A percentile compares a stretch with the other conserved stretches of the same genome.
These are phyloP conservation scores for Pseudomugil tenellus DNA, from an alignment of 2,797 vertebrate species.

Conservation along the genomic window DNA sequence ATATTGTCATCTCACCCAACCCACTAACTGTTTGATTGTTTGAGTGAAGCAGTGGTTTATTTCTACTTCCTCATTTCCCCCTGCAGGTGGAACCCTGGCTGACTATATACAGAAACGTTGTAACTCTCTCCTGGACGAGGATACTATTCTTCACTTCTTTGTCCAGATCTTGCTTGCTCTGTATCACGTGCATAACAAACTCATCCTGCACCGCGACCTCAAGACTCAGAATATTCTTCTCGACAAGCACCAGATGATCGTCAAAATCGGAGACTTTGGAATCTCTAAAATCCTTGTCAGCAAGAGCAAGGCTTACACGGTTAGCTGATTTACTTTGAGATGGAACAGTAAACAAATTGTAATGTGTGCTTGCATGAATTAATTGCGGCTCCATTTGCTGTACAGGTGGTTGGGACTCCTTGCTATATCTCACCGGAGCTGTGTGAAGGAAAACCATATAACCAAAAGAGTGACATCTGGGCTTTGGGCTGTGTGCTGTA, in stretches of 20 bases:
- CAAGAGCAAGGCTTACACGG: constrained; percentile 99
- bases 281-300: constrained; percentile 99
- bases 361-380: not conserved
- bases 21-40: not conserved
- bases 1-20: not conserved
- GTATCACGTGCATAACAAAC: constrained; percentile 97
- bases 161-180: constrained; percentile 96
- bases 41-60: not conserved
- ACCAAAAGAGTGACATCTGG: constrained; percentile 99
- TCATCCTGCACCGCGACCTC: constrained; percentile 96
- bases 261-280: constrained; percentile 98
- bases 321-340: constrained; percentile 61
- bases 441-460: constrained; percentile 98
- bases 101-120: constrained; percentile 98
- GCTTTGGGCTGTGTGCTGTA: constrained; percentile 97
- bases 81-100: constrained; percentile 90
- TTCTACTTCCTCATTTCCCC: constrained; percentile 8
- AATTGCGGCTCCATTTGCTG: constrained; percentile 8
- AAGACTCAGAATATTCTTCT: constrained; percentile 99
- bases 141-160: constrained; percentile 98
- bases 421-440: constrained; percentile 99
- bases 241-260: constrained; percentile 97
- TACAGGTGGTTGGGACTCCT: constrained; percentile 95
- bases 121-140: constrained; percentile 96
- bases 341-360: not conserved